Evolutionary conservation across 2,113 vertebrate species (phyloP).

Genomic region (Cricetomys ansorgei): DNA sequence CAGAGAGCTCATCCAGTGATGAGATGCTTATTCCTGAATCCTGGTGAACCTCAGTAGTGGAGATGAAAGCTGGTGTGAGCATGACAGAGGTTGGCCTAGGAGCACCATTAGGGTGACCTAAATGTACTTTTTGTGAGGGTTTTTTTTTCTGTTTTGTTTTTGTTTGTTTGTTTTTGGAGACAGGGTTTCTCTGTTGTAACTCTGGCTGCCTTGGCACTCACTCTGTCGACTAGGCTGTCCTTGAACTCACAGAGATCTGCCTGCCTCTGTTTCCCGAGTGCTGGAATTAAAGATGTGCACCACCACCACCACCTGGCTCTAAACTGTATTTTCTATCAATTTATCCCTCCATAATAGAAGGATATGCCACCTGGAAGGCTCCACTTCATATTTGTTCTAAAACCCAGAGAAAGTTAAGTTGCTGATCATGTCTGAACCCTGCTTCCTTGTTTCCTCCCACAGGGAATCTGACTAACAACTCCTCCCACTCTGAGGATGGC

Average conservation of each 20-base stretch:
- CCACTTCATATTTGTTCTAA: background rate
- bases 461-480: background rate
- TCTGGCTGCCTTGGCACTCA: too few species aligned
- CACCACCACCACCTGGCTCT: too few species aligned
- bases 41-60: background rate
- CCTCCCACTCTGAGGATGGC: background rate
- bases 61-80: accelerated
- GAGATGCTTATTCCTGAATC: too few species aligned
- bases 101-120: background rate
- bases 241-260: too few species aligned
- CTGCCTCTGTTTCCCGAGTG: too few species aligned
- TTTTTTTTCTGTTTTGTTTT: too few species aligned
- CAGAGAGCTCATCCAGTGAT: accelerated
- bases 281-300: too few species aligned
- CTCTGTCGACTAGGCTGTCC: too few species aligned
- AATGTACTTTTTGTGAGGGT: too few species aligned
- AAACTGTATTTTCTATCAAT: background rate
- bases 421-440: background rate
- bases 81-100: background rate
- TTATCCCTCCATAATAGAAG: background rate
- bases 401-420: too few species aligned
- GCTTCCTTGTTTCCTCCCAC: accelerated
- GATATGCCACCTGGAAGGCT: background rate
- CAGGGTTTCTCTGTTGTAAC: too few species aligned
- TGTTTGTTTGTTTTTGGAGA: too few species aligned